phyloP scores from a whole-genome alignment of 2,888 invertebrate genomes.

The Rhyacophila evoluta region DNA sequence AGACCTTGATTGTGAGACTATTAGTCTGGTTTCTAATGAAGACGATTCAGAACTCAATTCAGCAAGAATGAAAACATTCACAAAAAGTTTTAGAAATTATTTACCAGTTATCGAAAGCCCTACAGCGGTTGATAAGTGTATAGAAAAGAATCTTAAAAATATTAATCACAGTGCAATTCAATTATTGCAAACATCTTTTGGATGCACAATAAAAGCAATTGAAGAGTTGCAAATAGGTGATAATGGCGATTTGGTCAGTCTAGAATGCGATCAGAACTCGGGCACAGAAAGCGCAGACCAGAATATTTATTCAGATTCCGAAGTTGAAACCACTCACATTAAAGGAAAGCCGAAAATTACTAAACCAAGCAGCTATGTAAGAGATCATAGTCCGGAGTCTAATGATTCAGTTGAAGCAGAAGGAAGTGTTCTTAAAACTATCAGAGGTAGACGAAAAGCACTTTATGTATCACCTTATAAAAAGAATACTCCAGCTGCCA shows the following conservation, averaged over 20 bases:
- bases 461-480: slow-evolving; percentile 75
- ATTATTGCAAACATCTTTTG: slow-evolving; percentile 34
- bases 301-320: slow-evolving; percentile 64
- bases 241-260: slow-evolving; percentile 65
- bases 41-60: slow-evolving; percentile 77
- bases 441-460: slow-evolving; percentile 77
- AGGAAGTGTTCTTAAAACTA: slow-evolving; percentile 67
- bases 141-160: slow-evolving; percentile 67
- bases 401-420: slow-evolving; percentile 64
- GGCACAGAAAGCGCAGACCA: slow-evolving; percentile 68
- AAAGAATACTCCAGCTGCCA: slow-evolving; percentile 59
- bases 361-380: slow-evolving; percentile 65
- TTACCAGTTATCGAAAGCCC: slow-evolving; percentile 67
- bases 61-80: slow-evolving; percentile 72
- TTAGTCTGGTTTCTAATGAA: slow-evolving; percentile 80
- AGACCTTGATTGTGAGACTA: slow-evolving; percentile 69
- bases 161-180: slow-evolving; percentile 61
- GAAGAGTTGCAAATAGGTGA: slow-evolving; percentile 59
- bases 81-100: slow-evolving; percentile 68
- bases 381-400: slow-evolving; percentile 65
- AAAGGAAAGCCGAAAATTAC: slow-evolving; percentile 72
- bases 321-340: slow-evolving; percentile 60
- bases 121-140: slow-evolving; percentile 65
- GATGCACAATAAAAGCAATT: slow-evolving; percentile 32
- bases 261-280: slow-evolving; percentile 72